phyloP scores from a whole-genome alignment of 2,113 vertebrate species.

The Philantomba maxwellii region DNA sequence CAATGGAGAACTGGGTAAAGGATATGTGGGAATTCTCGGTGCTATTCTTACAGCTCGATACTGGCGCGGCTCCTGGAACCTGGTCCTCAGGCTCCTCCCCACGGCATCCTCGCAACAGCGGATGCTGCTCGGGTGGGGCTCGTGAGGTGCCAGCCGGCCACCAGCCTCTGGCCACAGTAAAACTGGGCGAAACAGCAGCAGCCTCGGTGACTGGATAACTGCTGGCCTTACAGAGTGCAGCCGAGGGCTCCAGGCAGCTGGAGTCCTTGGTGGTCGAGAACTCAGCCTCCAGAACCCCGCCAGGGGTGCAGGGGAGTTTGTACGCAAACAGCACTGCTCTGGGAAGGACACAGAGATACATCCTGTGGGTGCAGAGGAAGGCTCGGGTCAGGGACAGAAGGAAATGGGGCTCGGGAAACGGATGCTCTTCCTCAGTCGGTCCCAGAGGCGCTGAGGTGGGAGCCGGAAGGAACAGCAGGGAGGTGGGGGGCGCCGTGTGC shows the following conservation, averaged over 20 bases:
- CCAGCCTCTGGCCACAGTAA: not conserved
- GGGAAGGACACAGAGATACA: not conserved
- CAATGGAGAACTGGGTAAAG: not conserved
- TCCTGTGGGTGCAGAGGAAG: not conserved
- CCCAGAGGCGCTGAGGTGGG: not conserved
- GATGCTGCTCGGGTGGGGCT: not conserved
- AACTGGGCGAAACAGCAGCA: not conserved
- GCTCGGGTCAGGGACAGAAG: not conserved
- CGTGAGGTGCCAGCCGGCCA: not conserved
- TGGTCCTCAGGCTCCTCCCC: not conserved
- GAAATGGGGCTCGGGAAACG: not conserved
- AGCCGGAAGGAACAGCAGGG: not conserved
- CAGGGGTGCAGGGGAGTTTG: not conserved
- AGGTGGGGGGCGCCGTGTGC: rapidly evolving
- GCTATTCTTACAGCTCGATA: not conserved
- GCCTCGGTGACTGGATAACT: not conserved
- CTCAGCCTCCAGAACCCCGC: not conserved
- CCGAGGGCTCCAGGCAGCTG: not conserved
- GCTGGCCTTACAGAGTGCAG: not conserved
- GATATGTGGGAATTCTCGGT: not conserved
- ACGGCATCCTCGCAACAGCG: rapidly evolving
- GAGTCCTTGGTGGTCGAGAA: not conserved
- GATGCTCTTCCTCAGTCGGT: not conserved
- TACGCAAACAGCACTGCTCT: not conserved
- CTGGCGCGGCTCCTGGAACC: rapidly evolving